Percentiles rank a stretch among this genome's conserved stretches.
Conservation (phyloP, 2,113 vertebrate genomes). For the Acinonyx jubatus region DNA sequence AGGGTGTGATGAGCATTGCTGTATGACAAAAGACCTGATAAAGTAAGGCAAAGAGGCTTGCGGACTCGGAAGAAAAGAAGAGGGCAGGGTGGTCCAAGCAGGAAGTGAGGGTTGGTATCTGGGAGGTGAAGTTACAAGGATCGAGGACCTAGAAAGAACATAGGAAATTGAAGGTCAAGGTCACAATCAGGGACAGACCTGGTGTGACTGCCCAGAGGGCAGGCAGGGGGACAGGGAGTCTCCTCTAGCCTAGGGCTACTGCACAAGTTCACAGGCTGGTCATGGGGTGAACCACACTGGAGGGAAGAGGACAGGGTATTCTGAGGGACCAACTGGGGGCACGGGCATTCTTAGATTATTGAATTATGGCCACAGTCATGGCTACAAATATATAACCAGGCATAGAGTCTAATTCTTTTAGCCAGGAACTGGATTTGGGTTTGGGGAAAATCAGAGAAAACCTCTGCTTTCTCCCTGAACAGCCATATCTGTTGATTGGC, state of each 20-base stretch:
- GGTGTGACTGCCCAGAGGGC: neutral
- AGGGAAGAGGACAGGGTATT: neutral
- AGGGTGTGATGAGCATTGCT: neutral
- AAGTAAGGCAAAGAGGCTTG: neutral
- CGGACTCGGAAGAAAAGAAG: neutral
- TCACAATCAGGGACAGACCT: neutral
- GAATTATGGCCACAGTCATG: neutral
- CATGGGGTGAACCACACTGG: neutral
- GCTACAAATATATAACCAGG: neutral
- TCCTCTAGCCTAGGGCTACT: neutral
- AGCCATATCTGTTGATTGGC: neutral
- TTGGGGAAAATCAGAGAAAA: neutral
- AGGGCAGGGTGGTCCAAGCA: neutral
- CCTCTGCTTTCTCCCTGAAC: neutral
- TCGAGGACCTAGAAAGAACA: neutral
- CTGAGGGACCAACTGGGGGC: neutral
- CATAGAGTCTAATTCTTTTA: neutral
- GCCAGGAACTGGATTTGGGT: neutral
- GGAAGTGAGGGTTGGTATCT: neutral
- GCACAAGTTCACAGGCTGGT: neutral
- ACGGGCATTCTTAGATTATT: neutral
- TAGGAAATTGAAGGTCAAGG: neutral
- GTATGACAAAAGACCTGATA: neutral
- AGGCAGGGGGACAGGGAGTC: neutral
- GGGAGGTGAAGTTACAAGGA: neutral